phyloP scores from a whole-genome alignment of 30 jellyfish, hydroid and myxozoan species.

The Mastigias papua region DNA sequence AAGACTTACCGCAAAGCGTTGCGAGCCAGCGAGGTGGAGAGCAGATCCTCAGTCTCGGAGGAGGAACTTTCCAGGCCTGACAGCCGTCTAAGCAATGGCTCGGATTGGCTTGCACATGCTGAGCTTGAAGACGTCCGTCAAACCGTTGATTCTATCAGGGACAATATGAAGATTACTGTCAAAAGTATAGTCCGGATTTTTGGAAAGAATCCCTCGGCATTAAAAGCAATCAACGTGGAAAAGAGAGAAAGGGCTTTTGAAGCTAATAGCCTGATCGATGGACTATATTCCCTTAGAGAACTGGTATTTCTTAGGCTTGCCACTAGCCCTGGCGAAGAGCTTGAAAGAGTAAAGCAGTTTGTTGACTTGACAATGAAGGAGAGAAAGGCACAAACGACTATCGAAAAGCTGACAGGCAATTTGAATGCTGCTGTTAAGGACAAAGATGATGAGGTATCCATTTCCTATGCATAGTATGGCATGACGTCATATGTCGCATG shows the following conservation, averaged over 20 bases:
- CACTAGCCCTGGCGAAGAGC: slow-evolving; percentile 89
- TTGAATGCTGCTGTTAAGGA: slow-evolving; percentile 61
- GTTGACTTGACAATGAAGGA: slow-evolving; percentile 68
- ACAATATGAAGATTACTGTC: slow-evolving; percentile 38
- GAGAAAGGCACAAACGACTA: slow-evolving; percentile 69
- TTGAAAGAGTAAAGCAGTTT: slow-evolving; percentile 70
- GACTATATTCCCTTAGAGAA: slow-evolving; percentile 64
- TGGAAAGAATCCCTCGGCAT: slow-evolving; percentile 86
- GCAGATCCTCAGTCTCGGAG: neutral
- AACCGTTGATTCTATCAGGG: slow-evolving; percentile 25
- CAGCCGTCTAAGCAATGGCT: slow-evolving; percentile 35
- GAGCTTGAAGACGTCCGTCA: slow-evolving; percentile 47
- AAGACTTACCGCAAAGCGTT: slow-evolving; percentile 41
- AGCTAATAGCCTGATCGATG: slow-evolving; percentile 78
- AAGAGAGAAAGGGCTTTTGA: slow-evolving; percentile 87
- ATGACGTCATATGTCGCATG: too few relatives aligned
- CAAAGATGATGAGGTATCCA: slow-evolving; percentile 83
- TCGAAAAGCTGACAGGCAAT: slow-evolving; percentile 69
- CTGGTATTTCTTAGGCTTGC: slow-evolving; percentile 71
- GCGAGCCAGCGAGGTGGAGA: neutral
- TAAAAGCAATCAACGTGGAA: slow-evolving; percentile 72
- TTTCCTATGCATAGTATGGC: too few relatives aligned
- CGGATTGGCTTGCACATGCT: slow-evolving; percentile 74
- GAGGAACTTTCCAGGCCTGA: slow-evolving; percentile 42
- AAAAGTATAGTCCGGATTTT: slow-evolving; percentile 72